Base-by-base conservation (phyloP, 2,888 invertebrate genomes). In the Metalampra italica region DNA sequence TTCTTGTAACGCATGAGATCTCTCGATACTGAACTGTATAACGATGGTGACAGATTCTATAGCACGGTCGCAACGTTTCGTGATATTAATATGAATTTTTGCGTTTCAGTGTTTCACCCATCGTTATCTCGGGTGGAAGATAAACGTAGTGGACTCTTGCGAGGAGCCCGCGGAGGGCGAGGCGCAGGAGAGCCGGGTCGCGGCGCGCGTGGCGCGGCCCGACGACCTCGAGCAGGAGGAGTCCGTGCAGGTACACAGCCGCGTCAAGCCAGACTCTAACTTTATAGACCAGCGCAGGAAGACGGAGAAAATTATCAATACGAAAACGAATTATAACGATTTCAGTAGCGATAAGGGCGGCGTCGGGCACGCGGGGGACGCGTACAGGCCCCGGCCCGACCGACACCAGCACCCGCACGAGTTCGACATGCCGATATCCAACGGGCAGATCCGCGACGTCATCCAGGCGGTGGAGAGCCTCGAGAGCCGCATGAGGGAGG, bases 111-210 rank as follows among this genome's bases (percentile, higher is more conserved):
- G 98, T 78, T 98, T 94, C 91, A 95, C 96, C 4, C 97, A 97
- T 79, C 95, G 97, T 55, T 93, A 97, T 75, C 93, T 98, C 68
- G 98, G 98, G 44, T 98, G 97, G 97, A 97, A 96, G 86, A 98
- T 98, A 65, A 94, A 96, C 78, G 96, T 98, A 0, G 90, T 94
- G 56, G 97, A 98, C 76, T 91, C 91, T 42, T 57, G 78, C 75
- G 50, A 73, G 9, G 22, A 4, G 7, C 42, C 79, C 1, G 22
- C 22, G 22, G 90, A 91, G 42, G 92, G 90, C 15, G 37, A 8
- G 32, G 9, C 5, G n/a, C 91, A 91, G 66, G 90, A 91, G 46
- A 90, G 89, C 61, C 86, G 82, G 11, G 77, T 87, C 57, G 80
- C 86, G 4, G 84, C 91, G 56, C 76, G 75, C 5, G 64, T 86